Percentiles rank a stretch among this genome's conserved stretches.
Evolutionary conservation across 2,888 invertebrate species (phyloP).

Genomic region (Heliconius aoede): DNA sequence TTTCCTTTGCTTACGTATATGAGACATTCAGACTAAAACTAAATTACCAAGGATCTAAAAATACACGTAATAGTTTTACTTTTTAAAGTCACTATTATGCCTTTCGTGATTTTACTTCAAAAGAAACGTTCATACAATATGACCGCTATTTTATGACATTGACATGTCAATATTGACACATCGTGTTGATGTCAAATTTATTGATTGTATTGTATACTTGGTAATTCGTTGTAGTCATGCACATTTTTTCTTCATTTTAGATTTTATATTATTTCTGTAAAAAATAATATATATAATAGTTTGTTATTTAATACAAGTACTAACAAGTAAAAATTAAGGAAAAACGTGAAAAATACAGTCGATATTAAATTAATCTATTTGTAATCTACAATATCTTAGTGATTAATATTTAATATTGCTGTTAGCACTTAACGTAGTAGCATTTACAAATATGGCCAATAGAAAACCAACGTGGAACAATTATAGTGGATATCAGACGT

Average conservation of each 20-base stretch:
- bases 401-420: not conserved
- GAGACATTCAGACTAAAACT: too few relatives aligned
- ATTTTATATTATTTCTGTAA: too few relatives aligned
- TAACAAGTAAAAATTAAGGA: not conserved
- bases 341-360: not conserved
- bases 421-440: not conserved
- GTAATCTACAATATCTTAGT: not conserved
- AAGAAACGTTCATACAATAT: not conserved
- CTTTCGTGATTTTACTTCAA: not conserved
- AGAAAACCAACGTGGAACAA: slow-evolving; percentile 7
- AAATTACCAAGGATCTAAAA: too few relatives aligned
- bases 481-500: slow-evolving; percentile 5
- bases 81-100: not conserved
- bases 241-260: not conserved
- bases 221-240: not conserved
- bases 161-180: not conserved
- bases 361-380: not conserved
- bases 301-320: not conserved
- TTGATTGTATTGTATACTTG: not conserved
- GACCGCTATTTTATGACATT: not conserved
- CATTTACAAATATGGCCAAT: slow-evolving; percentile 10
- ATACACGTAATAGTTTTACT: not conserved
- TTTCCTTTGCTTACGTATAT: not conserved
- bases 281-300: too few relatives aligned
- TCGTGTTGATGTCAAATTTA: not conserved